A percentile compares a stretch with the other conserved stretches of the same genome.
These are phyloP conservation scores for Lucifuga dentata DNA, from an alignment of 2,113 vertebrate genomes.

Conservation along the genomic window DNA sequence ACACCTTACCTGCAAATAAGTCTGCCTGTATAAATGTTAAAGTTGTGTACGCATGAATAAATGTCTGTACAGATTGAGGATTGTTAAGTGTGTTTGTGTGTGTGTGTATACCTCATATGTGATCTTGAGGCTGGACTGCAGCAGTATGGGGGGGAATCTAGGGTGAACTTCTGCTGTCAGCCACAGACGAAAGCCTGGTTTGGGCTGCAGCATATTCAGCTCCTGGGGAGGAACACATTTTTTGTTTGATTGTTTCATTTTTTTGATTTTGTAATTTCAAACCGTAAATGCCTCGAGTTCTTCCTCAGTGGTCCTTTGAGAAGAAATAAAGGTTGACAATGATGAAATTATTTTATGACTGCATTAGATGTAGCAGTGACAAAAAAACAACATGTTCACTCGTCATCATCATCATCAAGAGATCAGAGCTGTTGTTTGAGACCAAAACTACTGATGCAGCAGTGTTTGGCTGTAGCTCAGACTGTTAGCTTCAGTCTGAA, in stretches of 20 bases:
- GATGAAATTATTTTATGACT: too few relatives aligned
- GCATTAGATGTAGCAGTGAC: too few relatives aligned
- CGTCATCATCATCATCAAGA: not conserved
- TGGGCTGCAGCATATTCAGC: constrained; percentile 90
- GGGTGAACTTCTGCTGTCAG: constrained; percentile 95
- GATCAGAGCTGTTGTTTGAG: not conserved
- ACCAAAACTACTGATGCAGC: not conserved
- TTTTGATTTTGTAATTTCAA: too few relatives aligned
- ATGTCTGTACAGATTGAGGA: too few relatives aligned
- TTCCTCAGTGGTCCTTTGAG: too few relatives aligned
- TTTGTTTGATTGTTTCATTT: too few relatives aligned
- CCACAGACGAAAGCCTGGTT: constrained; percentile 94
- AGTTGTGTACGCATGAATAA: not conserved
- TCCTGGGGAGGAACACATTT: constrained; percentile 82
- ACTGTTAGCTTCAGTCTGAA: too few relatives aligned
- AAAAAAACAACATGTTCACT: too few relatives aligned
- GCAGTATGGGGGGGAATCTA: constrained; percentile 91
- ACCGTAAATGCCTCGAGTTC: too few relatives aligned
- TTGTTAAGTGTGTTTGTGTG: not conserved
- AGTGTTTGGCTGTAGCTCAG: too few relatives aligned
- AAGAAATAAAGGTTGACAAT: too few relatives aligned
- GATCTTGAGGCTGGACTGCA: constrained; percentile 97
- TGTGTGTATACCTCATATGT: constrained; percentile 91
- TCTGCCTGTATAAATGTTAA: constrained; percentile 1
- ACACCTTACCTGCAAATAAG: not conserved